Evolutionary conservation across 2,113 vertebrate species (phyloP).

Genomic region (Cynocephalus volans): DNA sequence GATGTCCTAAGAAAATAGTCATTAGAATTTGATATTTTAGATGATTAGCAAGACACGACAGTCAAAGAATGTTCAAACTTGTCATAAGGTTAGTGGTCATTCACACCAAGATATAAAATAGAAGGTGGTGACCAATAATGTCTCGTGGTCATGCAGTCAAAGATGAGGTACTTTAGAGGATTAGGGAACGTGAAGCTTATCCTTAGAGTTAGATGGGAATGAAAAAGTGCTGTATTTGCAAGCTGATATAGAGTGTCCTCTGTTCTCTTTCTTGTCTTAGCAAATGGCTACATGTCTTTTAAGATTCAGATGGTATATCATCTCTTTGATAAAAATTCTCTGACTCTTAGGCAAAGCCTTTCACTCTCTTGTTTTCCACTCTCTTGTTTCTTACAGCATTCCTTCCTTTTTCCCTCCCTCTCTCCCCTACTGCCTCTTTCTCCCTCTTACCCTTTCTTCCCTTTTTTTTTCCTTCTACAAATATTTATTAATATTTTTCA

Average conservation of each 20-base stretch:
- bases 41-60: not conserved
- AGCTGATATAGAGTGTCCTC: not conserved
- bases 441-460: not conserved
- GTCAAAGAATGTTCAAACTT: not conserved
- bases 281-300: not conserved
- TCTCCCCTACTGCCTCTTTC: not conserved
- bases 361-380: not conserved
- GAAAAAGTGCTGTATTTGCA: not conserved
- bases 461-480: not conserved
- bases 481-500: constrained; percentile 6
- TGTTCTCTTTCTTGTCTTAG: not conserved
- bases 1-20: not conserved
- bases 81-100: not conserved
- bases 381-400: not conserved
- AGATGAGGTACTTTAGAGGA: not conserved
- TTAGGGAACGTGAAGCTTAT: not conserved
- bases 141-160: not conserved
- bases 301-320: not conserved
- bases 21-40: not conserved
- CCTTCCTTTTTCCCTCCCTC: too few relatives aligned
- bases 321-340: not conserved
- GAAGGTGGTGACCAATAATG: not conserved
- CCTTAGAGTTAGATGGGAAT: not conserved
- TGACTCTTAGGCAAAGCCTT: not conserved
- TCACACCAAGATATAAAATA: not conserved